Conservation (phyloP, 1,140 invertebrate species). For the Copidosoma floridanum region DNA sequence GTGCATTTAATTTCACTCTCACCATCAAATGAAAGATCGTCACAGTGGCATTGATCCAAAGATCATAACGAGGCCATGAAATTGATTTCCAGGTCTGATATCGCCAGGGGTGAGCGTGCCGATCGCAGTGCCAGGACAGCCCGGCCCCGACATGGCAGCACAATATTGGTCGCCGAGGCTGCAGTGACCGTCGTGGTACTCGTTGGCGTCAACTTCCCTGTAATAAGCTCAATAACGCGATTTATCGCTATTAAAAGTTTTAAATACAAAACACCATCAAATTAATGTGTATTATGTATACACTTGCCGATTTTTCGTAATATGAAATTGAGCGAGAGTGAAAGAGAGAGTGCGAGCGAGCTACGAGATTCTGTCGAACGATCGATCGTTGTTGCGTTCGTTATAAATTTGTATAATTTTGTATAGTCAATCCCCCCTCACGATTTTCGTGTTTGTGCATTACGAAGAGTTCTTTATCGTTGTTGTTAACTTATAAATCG, state of each 20-base stretch:
- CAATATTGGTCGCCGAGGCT: conserved; percentile 67
- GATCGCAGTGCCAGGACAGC: conserved; percentile 67
- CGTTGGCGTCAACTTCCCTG: conserved; percentile 46
- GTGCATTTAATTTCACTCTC: too few relatives aligned
- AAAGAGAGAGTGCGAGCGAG: too few relatives aligned
- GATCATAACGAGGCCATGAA: not conserved
- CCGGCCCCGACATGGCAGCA: conserved; percentile 62
- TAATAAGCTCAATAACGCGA: conserved; percentile 9
- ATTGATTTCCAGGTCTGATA: conserved; percentile 67
- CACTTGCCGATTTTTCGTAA: too few relatives aligned
- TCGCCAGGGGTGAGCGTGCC: conserved; percentile 71
- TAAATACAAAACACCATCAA: not conserved
- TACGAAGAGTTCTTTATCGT: too few relatives aligned
- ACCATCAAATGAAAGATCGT: too few relatives aligned
- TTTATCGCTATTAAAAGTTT: not conserved
- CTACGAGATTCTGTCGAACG: too few relatives aligned
- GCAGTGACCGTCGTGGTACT: conserved; percentile 63
- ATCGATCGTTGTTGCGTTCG: too few relatives aligned
- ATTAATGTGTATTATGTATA: not conserved
- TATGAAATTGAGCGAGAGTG: too few relatives aligned
- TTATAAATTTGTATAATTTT: too few relatives aligned
- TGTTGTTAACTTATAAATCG: too few relatives aligned
- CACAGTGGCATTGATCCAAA: not conserved
- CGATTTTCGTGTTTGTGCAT: too few relatives aligned
- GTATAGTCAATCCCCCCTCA: too few relatives aligned